Evolutionary conservation across 2,888 invertebrate genomes (phyloP).

Genomic region (Lacanobia wlatinum): DNA sequence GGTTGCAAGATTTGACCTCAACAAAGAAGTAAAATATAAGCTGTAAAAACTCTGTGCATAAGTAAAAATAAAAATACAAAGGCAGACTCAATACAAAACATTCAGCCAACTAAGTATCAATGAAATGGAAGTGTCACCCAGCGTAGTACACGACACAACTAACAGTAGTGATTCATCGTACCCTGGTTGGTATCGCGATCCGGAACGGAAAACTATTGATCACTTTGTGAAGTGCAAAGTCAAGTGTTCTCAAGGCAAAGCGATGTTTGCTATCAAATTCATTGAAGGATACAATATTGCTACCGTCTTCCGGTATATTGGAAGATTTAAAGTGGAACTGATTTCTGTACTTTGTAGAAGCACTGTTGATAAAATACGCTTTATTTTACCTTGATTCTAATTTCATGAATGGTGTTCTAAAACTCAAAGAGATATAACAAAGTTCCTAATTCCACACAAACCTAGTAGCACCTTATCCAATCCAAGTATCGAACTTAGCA

Average conservation of each 20-base stretch:
- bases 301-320: neutral
- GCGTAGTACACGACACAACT: neutral
- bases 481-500: too few species aligned
- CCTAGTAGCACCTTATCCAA: too few species aligned
- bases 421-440: too few species aligned
- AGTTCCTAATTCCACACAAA: too few species aligned
- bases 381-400: too few species aligned
- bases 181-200: neutral
- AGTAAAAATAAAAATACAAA: neutral
- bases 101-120: neutral
- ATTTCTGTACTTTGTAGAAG: neutral
- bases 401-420: too few species aligned
- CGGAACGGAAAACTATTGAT: conserved; percentile 7
- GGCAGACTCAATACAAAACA: neutral
- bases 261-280: too few species aligned
- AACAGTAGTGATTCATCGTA: conserved; percentile 9
- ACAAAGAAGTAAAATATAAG: neutral
- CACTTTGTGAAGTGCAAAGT: conserved; percentile 8
- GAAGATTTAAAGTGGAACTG: neutral
- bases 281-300: conserved; percentile 8
- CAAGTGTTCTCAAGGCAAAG: neutral
- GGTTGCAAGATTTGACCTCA: neutral
- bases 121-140: conserved; percentile 19
- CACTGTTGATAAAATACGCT: too few species aligned
- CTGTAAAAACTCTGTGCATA: neutral